These are phyloP conservation scores for Halcyon senegalensis DNA, from an alignment of 2,113 vertebrate genomes.

Conservation along the genomic window DNA sequence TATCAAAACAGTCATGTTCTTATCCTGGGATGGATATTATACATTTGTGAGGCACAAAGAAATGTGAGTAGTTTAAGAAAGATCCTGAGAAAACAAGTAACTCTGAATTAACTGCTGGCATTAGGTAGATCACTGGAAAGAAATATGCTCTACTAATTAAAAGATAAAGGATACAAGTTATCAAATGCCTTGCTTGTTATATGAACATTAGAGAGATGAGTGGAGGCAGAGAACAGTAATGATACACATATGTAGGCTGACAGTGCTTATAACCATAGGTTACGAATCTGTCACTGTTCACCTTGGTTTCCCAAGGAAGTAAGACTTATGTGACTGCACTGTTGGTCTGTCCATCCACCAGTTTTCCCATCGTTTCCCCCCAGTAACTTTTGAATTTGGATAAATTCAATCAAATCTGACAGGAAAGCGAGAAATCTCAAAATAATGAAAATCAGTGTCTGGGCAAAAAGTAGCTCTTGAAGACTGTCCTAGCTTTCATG, in stretches of 20 bases:
- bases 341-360: neutral
- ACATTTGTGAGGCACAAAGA: neutral
- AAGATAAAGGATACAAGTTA: slow-evolving; percentile 44
- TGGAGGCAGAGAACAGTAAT: neutral
- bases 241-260: neutral
- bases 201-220: neutral
- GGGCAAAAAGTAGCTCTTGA: neutral
- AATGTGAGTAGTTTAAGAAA: neutral
- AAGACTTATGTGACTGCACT: neutral
- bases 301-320: neutral
- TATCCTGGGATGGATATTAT: neutral
- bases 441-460: neutral
- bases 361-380: neutral
- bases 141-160: slow-evolving; percentile 34
- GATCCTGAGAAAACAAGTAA: slow-evolving; percentile 9
- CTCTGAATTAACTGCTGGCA: neutral
- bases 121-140: neutral
- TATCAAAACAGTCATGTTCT: neutral
- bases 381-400: neutral
- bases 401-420: neutral
- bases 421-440: neutral
- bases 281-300: neutral
- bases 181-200: slow-evolving; percentile 9
- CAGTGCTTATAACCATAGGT: neutral
- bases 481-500: neutral